Evolutionary conservation across 2,113 vertebrate genomes (phyloP), one percentile per base, ranked within the genome.

Genomic region (Siniperca knerii): DNA sequence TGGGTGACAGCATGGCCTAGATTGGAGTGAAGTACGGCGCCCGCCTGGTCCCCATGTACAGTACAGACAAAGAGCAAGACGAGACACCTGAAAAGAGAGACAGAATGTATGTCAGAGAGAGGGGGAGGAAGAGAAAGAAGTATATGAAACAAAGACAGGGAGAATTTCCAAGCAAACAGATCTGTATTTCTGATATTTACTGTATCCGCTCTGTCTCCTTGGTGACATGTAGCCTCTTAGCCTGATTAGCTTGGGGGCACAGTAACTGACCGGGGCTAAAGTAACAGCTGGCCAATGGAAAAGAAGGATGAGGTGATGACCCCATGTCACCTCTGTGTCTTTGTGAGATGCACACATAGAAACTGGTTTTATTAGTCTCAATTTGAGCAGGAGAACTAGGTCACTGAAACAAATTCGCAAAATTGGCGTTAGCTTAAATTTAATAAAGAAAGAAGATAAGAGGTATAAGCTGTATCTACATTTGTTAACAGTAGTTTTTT

Each of bases 1-100:
- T 52, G 74, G 73, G 48, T 69, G 78, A 84, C 74, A 65, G 73
- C 55, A 8, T 82, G 72, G 83, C 87, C 87, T 77, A 81, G 72
- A 74, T 86, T 46, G 33, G 61, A 72, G 69, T 50, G 77, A 77
- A 87, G 60, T 46, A 9, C 4, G n/a, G 54, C 7, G 48, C 6
- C 48, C 4, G 52, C 37, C 67, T 20, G 54, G 48, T 62, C 61
- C 42, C 20, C 15, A 20, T 37, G 66, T 60, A 57, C 52, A 37
- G 42, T 29, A 3, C 20, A 77, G 73, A 77, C 78, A 82, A 61
- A 77, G 84, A 79, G 57, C 44, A 13, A 58, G 48, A 29, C 6
- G 54, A 81, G 61, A 58, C 9, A 23, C 71, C 25, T 50, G 79
- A 52, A 23, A 60, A 18, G 6, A 69, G 54, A 46, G 84, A 33